These are phyloP conservation scores for Drosophila meridiana DNA, from an alignment of 2,888 invertebrate species.

Conservation along the genomic window DNA sequence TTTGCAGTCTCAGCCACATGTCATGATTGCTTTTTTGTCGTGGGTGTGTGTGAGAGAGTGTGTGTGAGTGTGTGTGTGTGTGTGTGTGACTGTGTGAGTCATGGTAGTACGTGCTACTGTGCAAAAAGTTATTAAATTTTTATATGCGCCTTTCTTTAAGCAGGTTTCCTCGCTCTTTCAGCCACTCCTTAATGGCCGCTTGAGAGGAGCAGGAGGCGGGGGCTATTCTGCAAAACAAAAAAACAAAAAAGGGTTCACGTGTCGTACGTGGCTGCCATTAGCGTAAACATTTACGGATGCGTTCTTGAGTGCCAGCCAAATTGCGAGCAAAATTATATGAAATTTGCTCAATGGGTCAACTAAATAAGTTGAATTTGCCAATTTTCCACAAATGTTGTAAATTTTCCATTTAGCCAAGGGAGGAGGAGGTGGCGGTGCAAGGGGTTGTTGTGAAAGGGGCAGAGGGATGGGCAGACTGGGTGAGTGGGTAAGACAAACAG, in stretches of 20 bases:
- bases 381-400: conserved; percentile 46
- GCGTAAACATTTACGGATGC: conserved; percentile 66
- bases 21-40: conserved; percentile 68
- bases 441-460: not conserved
- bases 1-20: conserved; percentile 75
- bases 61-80: conserved; percentile 11
- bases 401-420: conserved; percentile 16
- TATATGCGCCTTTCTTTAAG: conserved; percentile 51
- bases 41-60: conserved; percentile 40
- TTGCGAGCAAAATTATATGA: conserved; percentile 32
- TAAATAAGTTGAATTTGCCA: conserved; percentile 51
- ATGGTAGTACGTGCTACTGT: conserved; percentile 78
- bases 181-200: conserved; percentile 51
- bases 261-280: conserved; percentile 68
- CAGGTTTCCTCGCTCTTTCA: conserved; percentile 20
- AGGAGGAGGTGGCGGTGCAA: not conserved
- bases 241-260: conserved; percentile 52
- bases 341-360: conserved; percentile 49
- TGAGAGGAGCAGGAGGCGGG: not conserved
- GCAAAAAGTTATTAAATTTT: conserved; percentile 73
- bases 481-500: conserved; percentile 24
- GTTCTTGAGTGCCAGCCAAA: conserved; percentile 71
- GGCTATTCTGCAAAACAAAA: too few species aligned
- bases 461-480: not conserved
- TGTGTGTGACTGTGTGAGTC: conserved; percentile 60